These are phyloP conservation scores for Delia radicum DNA, from an alignment of 1,140 invertebrate species.

Conservation along the genomic window DNA sequence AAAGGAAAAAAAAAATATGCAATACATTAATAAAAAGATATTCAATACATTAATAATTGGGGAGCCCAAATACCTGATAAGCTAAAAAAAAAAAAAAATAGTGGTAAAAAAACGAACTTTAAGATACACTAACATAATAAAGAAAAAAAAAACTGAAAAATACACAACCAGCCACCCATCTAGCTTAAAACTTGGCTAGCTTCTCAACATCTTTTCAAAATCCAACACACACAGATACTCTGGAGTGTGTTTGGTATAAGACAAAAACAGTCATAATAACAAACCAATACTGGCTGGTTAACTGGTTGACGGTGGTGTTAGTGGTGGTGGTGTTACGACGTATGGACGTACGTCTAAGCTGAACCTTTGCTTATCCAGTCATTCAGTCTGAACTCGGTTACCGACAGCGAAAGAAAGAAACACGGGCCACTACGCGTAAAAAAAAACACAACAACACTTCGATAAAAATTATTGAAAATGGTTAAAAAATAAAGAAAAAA, in stretches of 20 bases:
- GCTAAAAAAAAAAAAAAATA: not conserved
- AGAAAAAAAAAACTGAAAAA: not conserved
- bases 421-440: conserved; percentile 31
- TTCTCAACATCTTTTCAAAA: not conserved
- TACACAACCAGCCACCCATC: not conserved
- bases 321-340: not conserved
- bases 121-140: not conserved
- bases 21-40: no score
- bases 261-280: not conserved
- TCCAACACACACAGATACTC: not conserved
- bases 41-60: no score
- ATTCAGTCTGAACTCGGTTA: conserved; percentile 55
- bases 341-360: conserved; percentile 48
- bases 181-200: not conserved
- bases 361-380: conserved; percentile 53
- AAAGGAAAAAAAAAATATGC: no score
- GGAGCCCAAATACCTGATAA: no score
- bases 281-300: not conserved
- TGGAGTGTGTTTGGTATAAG: not conserved
- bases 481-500: not conserved
- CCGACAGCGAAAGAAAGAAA: conserved; percentile 50
- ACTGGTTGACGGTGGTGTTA: not conserved
- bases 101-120: not conserved
- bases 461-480: not conserved
- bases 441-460: not conserved